A percentile compares a stretch with the other conserved stretches of the same genome.
These are phyloP conservation scores for Neoarius graeffei DNA, from an alignment of 2,113 vertebrate genomes.

Conservation along the genomic window DNA sequence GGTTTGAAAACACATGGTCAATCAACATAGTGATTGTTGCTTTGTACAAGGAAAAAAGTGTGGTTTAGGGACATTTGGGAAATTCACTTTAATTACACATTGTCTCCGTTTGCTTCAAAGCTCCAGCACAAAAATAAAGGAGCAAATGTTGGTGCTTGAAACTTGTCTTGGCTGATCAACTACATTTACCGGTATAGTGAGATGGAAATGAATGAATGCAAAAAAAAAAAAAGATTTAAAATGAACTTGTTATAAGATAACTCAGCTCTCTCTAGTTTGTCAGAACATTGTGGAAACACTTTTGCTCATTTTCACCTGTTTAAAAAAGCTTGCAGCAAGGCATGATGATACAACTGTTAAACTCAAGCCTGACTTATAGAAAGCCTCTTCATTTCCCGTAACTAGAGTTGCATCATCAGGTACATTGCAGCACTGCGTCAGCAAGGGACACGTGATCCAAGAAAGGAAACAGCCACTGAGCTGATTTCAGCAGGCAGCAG, in stretches of 20 bases:
- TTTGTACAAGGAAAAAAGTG: too few species aligned
- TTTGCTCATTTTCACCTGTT: background rate
- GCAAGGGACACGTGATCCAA: background rate
- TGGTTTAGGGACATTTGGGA: too few species aligned
- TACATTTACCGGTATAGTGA: background rate
- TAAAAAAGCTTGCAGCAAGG: too few species aligned
- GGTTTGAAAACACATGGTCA: too few species aligned
- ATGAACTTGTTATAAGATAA: background rate
- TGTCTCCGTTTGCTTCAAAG: too few species aligned
- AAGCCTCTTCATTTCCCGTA: background rate
- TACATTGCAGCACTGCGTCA: background rate
- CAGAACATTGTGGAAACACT: background rate
- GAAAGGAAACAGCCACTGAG: background rate
- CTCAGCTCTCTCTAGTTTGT: too few species aligned
- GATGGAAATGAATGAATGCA: background rate
- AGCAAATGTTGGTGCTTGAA: background rate
- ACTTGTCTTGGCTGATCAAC: background rate
- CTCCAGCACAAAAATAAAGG: background rate
- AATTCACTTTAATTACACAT: too few species aligned
- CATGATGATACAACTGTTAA: background rate
- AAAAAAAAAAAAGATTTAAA: background rate
- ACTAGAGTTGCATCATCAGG: background rate
- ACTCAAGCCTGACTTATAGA: background rate
- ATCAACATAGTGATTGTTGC: too few species aligned
- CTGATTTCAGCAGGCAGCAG: background rate